Percentiles rank a stretch among this genome's conserved stretches.
Evolutionary conservation across 2,113 vertebrate genomes (phyloP).

Genomic region (Apteryx mantelli): DNA sequence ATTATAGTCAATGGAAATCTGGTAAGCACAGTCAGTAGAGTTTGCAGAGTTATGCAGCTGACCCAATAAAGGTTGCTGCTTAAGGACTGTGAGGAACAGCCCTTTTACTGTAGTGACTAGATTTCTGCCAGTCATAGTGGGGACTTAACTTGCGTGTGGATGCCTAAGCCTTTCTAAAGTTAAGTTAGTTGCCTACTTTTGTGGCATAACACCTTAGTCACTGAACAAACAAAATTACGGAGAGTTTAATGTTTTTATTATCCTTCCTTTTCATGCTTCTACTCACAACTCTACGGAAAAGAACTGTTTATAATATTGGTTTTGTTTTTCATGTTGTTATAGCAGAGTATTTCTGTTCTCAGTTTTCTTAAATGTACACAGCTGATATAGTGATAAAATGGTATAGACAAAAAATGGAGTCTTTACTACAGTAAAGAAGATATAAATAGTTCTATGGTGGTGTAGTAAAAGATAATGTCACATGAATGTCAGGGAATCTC

Average conservation of each 20-base stretch:
- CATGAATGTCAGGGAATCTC: background rate
- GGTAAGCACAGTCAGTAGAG: background rate
- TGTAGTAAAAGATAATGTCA: background rate
- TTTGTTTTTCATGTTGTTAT: background rate
- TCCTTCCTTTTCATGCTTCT: background rate
- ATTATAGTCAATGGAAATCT: background rate
- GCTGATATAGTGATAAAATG: background rate
- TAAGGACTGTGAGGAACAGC: background rate
- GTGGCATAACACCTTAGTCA: background rate
- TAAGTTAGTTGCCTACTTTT: background rate
- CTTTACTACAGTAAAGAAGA: background rate
- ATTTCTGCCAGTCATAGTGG: background rate
- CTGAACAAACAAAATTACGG: background rate
- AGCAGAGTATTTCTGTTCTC: background rate
- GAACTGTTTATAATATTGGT: background rate
- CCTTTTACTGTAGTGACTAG: background rate
- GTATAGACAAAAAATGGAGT: background rate
- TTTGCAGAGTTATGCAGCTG: background rate
- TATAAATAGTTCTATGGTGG: background rate
- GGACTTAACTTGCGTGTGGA: background rate
- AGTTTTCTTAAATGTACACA: background rate
- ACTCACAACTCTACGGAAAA: background rate
- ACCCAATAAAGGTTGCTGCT: background rate
- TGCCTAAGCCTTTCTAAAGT: background rate
- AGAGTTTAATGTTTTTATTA: background rate